Evolutionary conservation across 2,797 vertebrate species (phyloP), one percentile per base, ranked within the genome.

Genomic region (Channa striata): DNA sequence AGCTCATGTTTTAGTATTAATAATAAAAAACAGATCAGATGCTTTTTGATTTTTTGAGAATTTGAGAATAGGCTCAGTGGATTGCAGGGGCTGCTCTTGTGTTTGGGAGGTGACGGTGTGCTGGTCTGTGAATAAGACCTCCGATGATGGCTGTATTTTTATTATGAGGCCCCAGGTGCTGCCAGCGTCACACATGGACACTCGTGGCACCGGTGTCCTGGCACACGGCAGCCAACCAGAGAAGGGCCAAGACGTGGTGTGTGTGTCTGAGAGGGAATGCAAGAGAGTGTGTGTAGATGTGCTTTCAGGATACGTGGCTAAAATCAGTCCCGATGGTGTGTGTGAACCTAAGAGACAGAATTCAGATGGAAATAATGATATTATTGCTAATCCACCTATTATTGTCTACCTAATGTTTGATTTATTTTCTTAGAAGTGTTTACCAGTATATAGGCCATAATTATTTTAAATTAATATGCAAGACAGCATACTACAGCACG

Each of bases 151-250:
- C 84, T 90, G 91, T 90, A 69, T 86, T 89, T 89, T 88, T 83
- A 90, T 75, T 82, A 85, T 61, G 84, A 82, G 82, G 90, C 76
- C 91, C 78, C 91, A 93, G 91, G 91, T 93, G 92, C 78, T 81
- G 82, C 86, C 87, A 82, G 81, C 63, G 81, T 90, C 87, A 92
- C 89, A 89, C 90, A 90, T 88, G 89, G 84, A 79, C 82, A 86
- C 83, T 75, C 90, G 78, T 89, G 88, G 87, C 88, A 83, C 78
- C 50, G 67, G 66, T 70, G 74, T 68, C 78, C 80, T 90, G 81
- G 84, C 86, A 85, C 69, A 49, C 53, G 6, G 23, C 30, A 11
- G 40, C 79, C 74, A 70, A 78, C 50, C 60, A 65, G 80, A 66
- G 61, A 59, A 56, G 54, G 68, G 86, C 87, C 89, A 89, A 89